Conservation (phyloP, 2,888 invertebrate species). For the Trachelus tabidus region DNA sequence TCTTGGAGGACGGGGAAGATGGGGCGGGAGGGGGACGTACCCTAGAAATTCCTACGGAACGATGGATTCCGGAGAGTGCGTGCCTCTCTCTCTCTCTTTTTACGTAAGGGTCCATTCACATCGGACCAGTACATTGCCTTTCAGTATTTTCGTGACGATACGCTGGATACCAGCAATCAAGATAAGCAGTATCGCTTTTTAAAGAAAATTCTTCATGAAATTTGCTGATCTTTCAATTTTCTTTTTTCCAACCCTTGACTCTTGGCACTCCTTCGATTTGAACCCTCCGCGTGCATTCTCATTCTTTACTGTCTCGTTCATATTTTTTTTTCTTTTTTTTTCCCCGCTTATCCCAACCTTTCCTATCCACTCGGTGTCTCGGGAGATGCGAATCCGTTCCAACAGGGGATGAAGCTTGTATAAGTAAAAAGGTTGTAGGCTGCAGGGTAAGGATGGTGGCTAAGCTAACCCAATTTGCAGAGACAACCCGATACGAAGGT, state of each 20-base stretch:
- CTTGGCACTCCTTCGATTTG: neutral
- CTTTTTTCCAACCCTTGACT: neutral
- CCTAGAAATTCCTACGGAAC: neutral
- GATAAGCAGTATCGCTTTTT: neutral
- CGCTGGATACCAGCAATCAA: neutral
- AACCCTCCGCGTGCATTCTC: neutral
- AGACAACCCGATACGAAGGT: slow-evolving; percentile 29
- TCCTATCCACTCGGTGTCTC: neutral
- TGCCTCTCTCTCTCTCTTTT: neutral
- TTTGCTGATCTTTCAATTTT: neutral
- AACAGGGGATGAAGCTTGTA: neutral
- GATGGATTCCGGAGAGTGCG: neutral
- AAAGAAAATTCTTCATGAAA: neutral
- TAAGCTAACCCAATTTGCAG: slow-evolving; percentile 35
- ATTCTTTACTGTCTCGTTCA: neutral
- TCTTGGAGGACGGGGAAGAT: neutral
- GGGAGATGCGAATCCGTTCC: neutral
- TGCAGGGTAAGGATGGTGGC: slow-evolving; percentile 7
- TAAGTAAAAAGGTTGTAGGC: neutral
- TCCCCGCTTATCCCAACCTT: neutral
- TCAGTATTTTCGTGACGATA: neutral
- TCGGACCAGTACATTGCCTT: neutral
- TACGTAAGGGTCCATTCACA: neutral
- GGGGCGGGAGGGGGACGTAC: neutral
- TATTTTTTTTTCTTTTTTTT: neutral